phyloP scores from a whole-genome alignment of 2,113 vertebrate species.

The Tor tambroides region DNA sequence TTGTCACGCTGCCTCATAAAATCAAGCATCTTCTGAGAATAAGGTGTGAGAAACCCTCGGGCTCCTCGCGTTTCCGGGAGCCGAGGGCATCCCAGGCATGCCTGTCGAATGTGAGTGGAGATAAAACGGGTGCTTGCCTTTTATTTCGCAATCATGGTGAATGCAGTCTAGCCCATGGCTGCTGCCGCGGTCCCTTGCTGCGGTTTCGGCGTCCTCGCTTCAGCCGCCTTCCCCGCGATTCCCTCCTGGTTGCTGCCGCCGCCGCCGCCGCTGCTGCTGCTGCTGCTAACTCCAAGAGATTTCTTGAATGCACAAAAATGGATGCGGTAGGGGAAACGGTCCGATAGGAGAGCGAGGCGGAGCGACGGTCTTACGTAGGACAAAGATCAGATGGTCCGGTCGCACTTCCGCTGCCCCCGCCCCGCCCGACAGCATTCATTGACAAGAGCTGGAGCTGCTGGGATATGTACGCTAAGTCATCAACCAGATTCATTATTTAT shows the following conservation, averaged over 20 bases:
- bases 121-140: conserved; percentile 57
- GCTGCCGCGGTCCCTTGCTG: conserved; percentile 4
- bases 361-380: conserved; percentile 62
- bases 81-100: conserved; percentile 7
- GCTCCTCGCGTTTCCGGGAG: conserved; percentile 10
- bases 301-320: conserved; percentile 62
- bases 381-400: conserved; percentile 61
- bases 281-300: conserved; percentile 52
- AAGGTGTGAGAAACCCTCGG: conserved; percentile 8
- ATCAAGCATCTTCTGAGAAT: background rate
- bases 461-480: no score
- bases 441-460: no score
- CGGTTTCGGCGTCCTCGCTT: conserved; percentile 8
- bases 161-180: conserved; percentile 64
- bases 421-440: no score
- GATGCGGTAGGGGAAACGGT: conserved; percentile 64
- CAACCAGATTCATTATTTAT: no score
- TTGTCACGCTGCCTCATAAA: background rate
- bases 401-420: background rate
- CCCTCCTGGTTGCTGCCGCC: background rate
- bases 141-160: conserved; percentile 66
- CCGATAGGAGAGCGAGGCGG: conserved; percentile 64
- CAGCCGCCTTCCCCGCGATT: conserved; percentile 26
- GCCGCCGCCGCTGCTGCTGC: no score
- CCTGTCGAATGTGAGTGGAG: conserved; percentile 26